Evolutionary conservation across 2,113 vertebrate genomes (phyloP), one percentile per base, ranked within the genome.

Genomic region (Planiliza haematocheilus): DNA sequence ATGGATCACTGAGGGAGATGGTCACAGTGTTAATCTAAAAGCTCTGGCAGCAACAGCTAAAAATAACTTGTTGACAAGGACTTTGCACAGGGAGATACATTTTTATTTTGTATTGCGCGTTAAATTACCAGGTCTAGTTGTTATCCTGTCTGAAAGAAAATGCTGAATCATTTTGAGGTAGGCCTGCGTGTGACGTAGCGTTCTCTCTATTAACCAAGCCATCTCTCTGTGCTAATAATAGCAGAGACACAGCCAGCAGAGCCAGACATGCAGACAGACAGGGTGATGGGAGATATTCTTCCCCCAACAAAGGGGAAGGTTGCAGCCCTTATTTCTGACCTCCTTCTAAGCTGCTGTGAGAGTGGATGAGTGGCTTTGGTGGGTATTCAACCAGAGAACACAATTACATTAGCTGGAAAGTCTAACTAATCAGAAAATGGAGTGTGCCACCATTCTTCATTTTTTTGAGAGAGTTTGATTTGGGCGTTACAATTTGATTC

Each of bases 181-280:
- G 62, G 64, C 67, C 58, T 45, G 10, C 41, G 41, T 59, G 71
- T 89, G 82, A 85, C 66, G 60, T 65, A 12, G 59, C 10, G 4
- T 3, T 50, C 59, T 58, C 70, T 41, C 68, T 51, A 43, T 69
- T 63, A 66, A 77, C 70, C 56, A 64, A 63, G 41, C 59, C 71
- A 63, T 57, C 0, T 38, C 50, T 60, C 10, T 2, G 38, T 65
- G 78, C 90, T 91, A 93, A 88, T 90, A 89, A 91, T 92, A 91
- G 89, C 81, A 49, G 61, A 79, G 74, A 43, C 69, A 70, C 57
- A 80, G 65, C 16, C 61, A 16, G 66, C 61, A 64, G 72, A 87
- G 62, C 45, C 75, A 85, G 82, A 78, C 76, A 81, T 50, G 17
- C 66, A 80, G 79, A 45, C 74, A 80, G 58, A 60, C 66, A 73